A percentile compares a stretch with the other conserved stretches of the same genome.
Evolutionary conservation across 2,888 invertebrate species (phyloP).

Genomic region (Fragum fragum): DNA sequence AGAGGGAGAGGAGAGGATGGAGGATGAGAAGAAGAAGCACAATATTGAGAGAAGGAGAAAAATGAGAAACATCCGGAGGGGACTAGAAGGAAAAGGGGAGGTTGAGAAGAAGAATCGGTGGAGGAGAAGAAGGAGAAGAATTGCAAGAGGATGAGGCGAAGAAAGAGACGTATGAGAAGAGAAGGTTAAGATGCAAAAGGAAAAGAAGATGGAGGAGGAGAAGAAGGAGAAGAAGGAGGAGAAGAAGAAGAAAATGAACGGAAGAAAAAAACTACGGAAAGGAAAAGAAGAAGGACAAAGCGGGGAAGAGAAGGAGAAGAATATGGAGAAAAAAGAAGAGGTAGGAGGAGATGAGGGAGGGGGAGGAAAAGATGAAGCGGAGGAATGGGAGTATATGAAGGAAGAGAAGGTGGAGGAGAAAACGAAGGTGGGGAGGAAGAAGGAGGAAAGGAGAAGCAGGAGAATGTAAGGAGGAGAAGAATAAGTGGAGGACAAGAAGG

Average conservation of each 20-base stretch:
- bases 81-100: too few species aligned
- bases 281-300: neutral
- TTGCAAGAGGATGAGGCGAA: neutral
- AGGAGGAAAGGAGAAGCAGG: neutral
- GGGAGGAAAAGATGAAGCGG: neutral
- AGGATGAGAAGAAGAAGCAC: too few species aligned
- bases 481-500: too few species aligned
- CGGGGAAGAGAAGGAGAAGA: neutral
- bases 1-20: too few species aligned
- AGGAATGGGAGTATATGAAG: too few species aligned
- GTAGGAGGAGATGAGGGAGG: neutral
- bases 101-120: too few species aligned
- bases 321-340: neutral
- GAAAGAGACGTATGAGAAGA: neutral
- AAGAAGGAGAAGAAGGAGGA: too few species aligned
- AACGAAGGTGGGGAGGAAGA: neutral
- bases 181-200: neutral
- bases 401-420: too few species aligned
- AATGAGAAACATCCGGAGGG: too few species aligned
- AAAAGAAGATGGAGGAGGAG: neutral
- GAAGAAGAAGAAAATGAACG: neutral
- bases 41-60: too few species aligned
- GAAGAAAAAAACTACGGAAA: too few species aligned
- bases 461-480: too few species aligned
- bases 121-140: conserved; percentile 4